Evolutionary conservation across 1,140 invertebrate species (phyloP), one percentile per base, ranked within the genome.

Genomic region (Arion vulgaris): DNA sequence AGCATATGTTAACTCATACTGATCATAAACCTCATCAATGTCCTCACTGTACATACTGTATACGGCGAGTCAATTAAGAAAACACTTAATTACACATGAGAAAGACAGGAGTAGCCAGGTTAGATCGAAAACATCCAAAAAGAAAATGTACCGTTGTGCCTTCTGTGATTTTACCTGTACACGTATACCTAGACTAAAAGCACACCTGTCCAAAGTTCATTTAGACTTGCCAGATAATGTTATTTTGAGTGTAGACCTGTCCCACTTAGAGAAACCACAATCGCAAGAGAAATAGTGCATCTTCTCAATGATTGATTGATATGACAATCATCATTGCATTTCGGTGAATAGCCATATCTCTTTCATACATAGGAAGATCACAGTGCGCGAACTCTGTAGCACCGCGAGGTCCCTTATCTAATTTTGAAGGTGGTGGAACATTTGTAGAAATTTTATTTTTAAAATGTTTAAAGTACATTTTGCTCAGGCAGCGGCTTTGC

Each of bases 1-100:
- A 72, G 36, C 79, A 80, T 41, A 15, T 80, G 26, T n/a, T 80
- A n/a, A 80, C 79, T 26, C 79, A 80, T 41, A 72, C 66, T 49
- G 79, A 49, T 2, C 23, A 36, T 9, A 80, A 80, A 45, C 79
- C 79, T 19, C 39, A 49, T 36, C 79, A 80, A 34, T 80, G 79
- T 28, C n/a, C 38, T 15, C 68, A 34, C n/a, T 80, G 79, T 53
- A n/a, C 66, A 1, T 80, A 80, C 45, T 80, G 79, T 51, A 80
- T 80, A 26, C 66, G 69, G 5, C 36, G 32, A 57, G 57, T 15
- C 53, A 68, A 26, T 51, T 79, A 9, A 80, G 45, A 38, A 80
- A 80, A 72, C 79, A 80, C 41, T n/a, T 80, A 45, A 1, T n/a
- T 23, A 34, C 45, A 28, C 79, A 80, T 72, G 32, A 62, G 51